Percentiles rank a stretch among this genome's conserved stretches.
phyloP scores from a whole-genome alignment of 2,888 invertebrate genomes.

The Synanthedon tipuliformis region DNA sequence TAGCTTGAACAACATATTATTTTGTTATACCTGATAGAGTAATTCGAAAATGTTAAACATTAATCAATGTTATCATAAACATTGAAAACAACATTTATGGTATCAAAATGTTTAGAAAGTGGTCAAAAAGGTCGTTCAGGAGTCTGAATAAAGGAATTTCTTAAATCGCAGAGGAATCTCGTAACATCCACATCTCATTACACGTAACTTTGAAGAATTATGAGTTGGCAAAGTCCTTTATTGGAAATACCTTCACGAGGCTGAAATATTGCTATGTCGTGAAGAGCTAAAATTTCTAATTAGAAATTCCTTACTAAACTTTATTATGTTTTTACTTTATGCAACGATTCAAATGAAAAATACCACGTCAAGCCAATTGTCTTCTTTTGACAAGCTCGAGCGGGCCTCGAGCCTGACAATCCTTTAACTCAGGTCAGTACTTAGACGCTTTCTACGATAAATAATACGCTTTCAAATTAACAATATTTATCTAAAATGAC shows the following conservation, averaged over 20 bases:
- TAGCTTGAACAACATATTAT: background rate
- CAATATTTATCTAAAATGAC: too few species aligned
- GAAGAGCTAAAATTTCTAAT: constrained; percentile 69
- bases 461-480: too few species aligned
- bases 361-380: constrained; percentile 41
- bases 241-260: constrained; percentile 69
- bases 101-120: background rate
- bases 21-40: background rate
- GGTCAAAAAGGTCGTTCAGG: background rate
- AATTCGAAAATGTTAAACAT: background rate
- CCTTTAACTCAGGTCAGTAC: too few species aligned
- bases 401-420: too few species aligned
- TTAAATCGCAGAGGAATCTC: constrained; percentile 45
- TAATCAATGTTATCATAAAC: background rate
- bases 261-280: constrained; percentile 70
- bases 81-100: background rate
- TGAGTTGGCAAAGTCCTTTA: constrained; percentile 71
- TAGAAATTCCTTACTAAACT: constrained; percentile 67
- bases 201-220: constrained; percentile 69
- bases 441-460: too few species aligned
- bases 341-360: constrained; percentile 63
- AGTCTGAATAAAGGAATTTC: constrained; percentile 3
- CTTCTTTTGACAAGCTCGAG: background rate
- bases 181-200: constrained; percentile 69
- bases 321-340: constrained; percentile 68